Evolutionary conservation across 2,888 invertebrate genomes (phyloP).

Genomic region (Andrena hattorfiana): DNA sequence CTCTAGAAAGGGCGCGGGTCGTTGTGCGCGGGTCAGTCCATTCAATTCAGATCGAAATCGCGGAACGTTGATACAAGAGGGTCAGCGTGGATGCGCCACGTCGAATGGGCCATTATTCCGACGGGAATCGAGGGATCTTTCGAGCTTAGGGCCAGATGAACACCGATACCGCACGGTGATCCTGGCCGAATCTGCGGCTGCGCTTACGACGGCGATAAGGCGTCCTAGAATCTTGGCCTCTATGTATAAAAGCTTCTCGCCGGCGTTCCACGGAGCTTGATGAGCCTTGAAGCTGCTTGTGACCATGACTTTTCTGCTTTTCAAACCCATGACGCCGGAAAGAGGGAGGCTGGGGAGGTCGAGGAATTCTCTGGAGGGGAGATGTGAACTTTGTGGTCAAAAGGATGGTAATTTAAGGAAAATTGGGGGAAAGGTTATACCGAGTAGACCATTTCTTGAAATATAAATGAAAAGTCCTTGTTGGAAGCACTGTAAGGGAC

Average conservation of each 20-base stretch:
- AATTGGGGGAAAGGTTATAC: too few relatives aligned
- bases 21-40: slow-evolving; percentile 40
- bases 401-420: too few relatives aligned
- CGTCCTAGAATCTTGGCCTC: slow-evolving; percentile 41
- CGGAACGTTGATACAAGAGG: slow-evolving; percentile 53
- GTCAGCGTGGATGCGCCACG: slow-evolving; percentile 50
- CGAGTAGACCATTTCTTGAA: too few relatives aligned
- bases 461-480: too few relatives aligned
- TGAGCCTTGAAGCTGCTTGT: neutral
- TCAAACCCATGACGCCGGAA: too few relatives aligned
- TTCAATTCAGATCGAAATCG: slow-evolving; percentile 70
- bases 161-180: slow-evolving; percentile 59
- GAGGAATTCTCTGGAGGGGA: too few relatives aligned
- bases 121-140: slow-evolving; percentile 60
- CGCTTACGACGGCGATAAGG: slow-evolving; percentile 56
- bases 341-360: too few relatives aligned
- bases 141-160: slow-evolving; percentile 62
- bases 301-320: too few relatives aligned
- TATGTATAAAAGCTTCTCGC: slow-evolving; percentile 20
- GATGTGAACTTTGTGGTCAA: too few relatives aligned
- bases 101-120: slow-evolving; percentile 69
- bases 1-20: slow-evolving; percentile 6
- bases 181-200: slow-evolving; percentile 38
- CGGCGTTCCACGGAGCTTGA: slow-evolving; percentile 12
- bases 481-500: too few relatives aligned